Evolutionary conservation across 2,113 vertebrate species (phyloP).

Genomic region (Acanthochromis polyacanthus): DNA sequence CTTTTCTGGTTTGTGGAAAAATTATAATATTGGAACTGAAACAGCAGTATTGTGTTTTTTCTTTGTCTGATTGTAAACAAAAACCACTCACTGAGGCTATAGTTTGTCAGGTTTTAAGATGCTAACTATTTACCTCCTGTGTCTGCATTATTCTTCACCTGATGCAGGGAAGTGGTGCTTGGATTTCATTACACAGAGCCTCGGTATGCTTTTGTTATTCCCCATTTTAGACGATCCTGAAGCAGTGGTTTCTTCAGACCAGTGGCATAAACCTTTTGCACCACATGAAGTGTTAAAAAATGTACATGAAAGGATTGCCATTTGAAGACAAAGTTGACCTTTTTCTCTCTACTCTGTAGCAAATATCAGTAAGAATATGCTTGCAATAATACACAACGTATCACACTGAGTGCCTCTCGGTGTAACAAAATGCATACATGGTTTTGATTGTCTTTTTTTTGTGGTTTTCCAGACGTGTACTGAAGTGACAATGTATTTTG

Average conservation of each 20-base stretch:
- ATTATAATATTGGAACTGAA: slow-evolving; percentile 77
- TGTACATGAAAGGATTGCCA: slow-evolving; percentile 75
- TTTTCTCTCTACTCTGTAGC: slow-evolving; percentile 85
- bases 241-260: slow-evolving; percentile 58
- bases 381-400: slow-evolving; percentile 85
- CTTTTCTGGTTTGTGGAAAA: slow-evolving; percentile 79
- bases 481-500: slow-evolving; percentile 84
- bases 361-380: slow-evolving; percentile 83
- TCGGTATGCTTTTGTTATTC: slow-evolving; percentile 67
- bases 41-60: slow-evolving; percentile 84
- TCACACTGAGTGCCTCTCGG: slow-evolving; percentile 86
- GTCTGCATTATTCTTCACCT: slow-evolving; percentile 74
- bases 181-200: slow-evolving; percentile 61
- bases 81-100: slow-evolving; percentile 81
- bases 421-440: slow-evolving; percentile 83
- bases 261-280: slow-evolving; percentile 63
- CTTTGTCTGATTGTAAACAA: slow-evolving; percentile 81
- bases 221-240: slow-evolving; percentile 62
- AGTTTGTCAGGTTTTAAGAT: slow-evolving; percentile 79
- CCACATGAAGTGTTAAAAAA: slow-evolving; percentile 77
- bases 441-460: slow-evolving; percentile 79
- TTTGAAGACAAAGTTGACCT: slow-evolving; percentile 71
- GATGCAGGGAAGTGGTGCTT: slow-evolving; percentile 71
- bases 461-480: slow-evolving; percentile 74
- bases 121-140: slow-evolving; percentile 75